Conservation (phyloP, 1,140 invertebrate genomes). For the Sogatella furcifera region DNA sequence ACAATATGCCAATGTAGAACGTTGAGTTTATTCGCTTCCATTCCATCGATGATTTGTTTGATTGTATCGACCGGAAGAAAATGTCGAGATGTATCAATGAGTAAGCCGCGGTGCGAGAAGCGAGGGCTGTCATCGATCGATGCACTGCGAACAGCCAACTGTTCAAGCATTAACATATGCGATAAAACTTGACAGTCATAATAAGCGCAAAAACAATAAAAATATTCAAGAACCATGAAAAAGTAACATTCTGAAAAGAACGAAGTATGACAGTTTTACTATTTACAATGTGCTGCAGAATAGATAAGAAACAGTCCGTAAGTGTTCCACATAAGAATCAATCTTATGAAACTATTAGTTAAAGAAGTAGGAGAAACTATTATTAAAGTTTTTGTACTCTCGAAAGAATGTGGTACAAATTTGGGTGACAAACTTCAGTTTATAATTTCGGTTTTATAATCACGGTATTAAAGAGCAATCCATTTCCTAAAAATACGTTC, state of each 20-base stretch:
- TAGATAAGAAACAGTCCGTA: neutral
- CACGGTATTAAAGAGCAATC: too few relatives aligned
- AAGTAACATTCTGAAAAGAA: too few relatives aligned
- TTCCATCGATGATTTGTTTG: slow-evolving; percentile 57
- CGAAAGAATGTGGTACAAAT: too few relatives aligned
- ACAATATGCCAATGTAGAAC: slow-evolving; percentile 93
- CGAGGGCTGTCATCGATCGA: slow-evolving; percentile 51
- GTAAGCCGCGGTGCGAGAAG: slow-evolving; percentile 61
- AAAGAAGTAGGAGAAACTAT: too few relatives aligned
- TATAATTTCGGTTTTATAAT: too few relatives aligned
- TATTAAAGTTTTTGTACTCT: too few relatives aligned
- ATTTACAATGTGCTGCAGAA: neutral
- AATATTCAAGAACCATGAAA: neutral
- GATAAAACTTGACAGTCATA: neutral
- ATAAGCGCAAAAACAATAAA: neutral
- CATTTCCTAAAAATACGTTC: too few relatives aligned
- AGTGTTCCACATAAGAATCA: neutral
- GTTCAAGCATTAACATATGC: neutral
- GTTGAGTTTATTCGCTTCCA: slow-evolving; percentile 84
- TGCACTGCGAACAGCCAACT: slow-evolving; percentile 1
- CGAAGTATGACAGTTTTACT: neutral
- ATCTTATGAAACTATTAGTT: neutral
- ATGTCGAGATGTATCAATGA: slow-evolving; percentile 77
- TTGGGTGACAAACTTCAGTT: too few relatives aligned
- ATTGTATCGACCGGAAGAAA: slow-evolving; percentile 56